phyloP scores from a whole-genome alignment of 2,113 vertebrate species.

The Leptocoma aspasia region DNA sequence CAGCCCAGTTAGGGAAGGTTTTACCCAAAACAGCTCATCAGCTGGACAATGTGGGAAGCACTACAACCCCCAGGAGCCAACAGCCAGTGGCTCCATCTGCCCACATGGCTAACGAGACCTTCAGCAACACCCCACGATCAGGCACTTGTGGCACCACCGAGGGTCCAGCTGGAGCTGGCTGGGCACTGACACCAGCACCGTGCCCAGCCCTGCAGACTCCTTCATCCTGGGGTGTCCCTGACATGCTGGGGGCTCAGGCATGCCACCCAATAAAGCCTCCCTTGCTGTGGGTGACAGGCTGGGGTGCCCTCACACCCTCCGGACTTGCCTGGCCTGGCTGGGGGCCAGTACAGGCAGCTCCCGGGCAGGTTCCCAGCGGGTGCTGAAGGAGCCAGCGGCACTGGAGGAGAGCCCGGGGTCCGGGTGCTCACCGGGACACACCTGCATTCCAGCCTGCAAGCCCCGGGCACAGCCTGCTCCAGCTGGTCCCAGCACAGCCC shows the following conservation, averaged over 20 bases:
- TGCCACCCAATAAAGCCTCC: neutral
- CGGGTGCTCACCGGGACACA: neutral
- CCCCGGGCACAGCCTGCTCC: neutral
- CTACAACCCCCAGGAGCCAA: accelerated
- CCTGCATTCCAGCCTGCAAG: neutral
- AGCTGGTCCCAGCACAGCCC: neutral
- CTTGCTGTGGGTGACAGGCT: neutral
- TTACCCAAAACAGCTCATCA: accelerated
- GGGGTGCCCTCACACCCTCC: accelerated
- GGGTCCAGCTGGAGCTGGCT: neutral
- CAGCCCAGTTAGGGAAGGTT: neutral
- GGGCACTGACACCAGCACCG: neutral
- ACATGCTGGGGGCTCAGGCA: accelerated
- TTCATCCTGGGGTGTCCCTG: neutral
- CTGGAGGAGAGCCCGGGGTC: slow-evolving; percentile 19
- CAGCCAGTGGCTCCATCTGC: accelerated
- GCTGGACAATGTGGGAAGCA: neutral
- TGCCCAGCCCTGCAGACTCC: neutral
- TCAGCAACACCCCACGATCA: accelerated
- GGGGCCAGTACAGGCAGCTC: neutral
- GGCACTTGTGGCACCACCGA: neutral
- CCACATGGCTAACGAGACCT: accelerated
- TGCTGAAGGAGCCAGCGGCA: neutral
- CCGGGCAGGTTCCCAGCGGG: neutral
- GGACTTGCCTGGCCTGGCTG: neutral